Evolutionary conservation across 35 echinoderm and acorn worm genomes (phyloP).

Genomic region (Apostichopus californicus): DNA sequence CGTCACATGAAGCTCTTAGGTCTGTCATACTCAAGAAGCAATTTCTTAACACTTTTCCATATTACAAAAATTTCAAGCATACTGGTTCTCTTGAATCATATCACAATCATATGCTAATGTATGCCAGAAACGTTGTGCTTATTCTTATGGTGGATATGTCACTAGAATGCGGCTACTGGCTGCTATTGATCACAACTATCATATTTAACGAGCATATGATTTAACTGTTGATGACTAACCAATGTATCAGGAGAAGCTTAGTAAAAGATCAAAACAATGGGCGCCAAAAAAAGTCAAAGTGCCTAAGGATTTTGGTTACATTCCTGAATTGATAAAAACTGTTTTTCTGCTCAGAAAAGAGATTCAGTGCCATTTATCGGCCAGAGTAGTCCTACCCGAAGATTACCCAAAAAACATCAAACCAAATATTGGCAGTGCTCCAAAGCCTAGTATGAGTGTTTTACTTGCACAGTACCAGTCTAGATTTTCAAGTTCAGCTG

Average conservation of each 20-base stretch:
- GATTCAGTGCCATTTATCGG: constrained; percentile 30
- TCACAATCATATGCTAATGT: too few relatives aligned
- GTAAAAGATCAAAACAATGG: constrained; percentile 47
- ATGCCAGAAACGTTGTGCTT: background rate
- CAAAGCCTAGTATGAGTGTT: background rate
- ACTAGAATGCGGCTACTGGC: constrained; percentile 33
- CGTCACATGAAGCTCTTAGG: background rate
- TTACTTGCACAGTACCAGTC: background rate
- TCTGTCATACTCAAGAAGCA: too few relatives aligned
- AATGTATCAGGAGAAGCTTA: constrained; percentile 21
- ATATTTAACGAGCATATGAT: constrained; percentile 43
- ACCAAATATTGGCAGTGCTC: constrained; percentile 29
- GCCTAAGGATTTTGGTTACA: background rate
- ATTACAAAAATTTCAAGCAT: too few relatives aligned
- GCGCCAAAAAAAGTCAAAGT: constrained; percentile 28
- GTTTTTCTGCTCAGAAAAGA: background rate
- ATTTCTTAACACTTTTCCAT: too few relatives aligned
- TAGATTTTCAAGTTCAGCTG: constrained; percentile 3
- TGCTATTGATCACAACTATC: constrained; percentile 53
- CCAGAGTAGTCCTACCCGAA: constrained; percentile 10
- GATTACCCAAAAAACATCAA: constrained; percentile 10
- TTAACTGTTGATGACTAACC: constrained; percentile 15
- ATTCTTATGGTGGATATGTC: background rate
- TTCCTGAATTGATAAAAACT: constrained; percentile 19
- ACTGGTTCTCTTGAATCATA: too few relatives aligned